Conservation (phyloP, 2,888 invertebrate species). For the Drosophila prostipennis region DNA sequence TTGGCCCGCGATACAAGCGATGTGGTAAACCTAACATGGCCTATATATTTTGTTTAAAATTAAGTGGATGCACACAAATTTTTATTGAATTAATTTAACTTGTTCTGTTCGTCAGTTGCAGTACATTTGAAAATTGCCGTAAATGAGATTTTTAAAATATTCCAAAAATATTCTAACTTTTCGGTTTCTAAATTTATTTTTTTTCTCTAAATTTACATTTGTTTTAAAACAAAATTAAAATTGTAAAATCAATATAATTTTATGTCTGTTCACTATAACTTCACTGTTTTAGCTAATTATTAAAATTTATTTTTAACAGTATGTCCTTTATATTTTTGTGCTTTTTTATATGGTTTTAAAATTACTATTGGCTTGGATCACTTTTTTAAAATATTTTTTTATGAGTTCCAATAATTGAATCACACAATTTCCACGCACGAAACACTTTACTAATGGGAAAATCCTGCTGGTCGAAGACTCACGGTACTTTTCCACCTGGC, state of each 20-base stretch:
- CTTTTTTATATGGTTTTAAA: background rate
- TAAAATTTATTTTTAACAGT: background rate
- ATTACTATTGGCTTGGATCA: background rate
- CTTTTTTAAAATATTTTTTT: background rate
- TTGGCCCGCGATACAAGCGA: constrained; percentile 19
- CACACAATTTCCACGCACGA: constrained; percentile 6
- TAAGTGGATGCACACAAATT: constrained; percentile 1
- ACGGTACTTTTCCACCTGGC: constrained; percentile 19
- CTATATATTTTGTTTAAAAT: constrained; percentile 1
- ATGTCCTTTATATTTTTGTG: background rate
- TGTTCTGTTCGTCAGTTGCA: background rate
- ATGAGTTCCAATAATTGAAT: background rate
- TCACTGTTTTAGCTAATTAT: background rate
- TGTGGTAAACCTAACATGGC: constrained; percentile 5
- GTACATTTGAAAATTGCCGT: no score
- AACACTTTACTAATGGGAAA: constrained; percentile 18
- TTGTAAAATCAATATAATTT: no score
- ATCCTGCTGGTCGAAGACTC: constrained; percentile 9
- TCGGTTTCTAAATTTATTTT: no score
- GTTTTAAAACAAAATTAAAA: no score
- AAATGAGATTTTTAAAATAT: no score
- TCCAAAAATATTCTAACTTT: no score
- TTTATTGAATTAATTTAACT: background rate
- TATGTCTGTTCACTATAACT: no score
- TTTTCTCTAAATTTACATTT: no score